A percentile compares a stretch with the other conserved stretches of the same genome.
Evolutionary conservation across 2,888 invertebrate genomes (phyloP).

Genomic region (Diplazon laetatorius): DNA sequence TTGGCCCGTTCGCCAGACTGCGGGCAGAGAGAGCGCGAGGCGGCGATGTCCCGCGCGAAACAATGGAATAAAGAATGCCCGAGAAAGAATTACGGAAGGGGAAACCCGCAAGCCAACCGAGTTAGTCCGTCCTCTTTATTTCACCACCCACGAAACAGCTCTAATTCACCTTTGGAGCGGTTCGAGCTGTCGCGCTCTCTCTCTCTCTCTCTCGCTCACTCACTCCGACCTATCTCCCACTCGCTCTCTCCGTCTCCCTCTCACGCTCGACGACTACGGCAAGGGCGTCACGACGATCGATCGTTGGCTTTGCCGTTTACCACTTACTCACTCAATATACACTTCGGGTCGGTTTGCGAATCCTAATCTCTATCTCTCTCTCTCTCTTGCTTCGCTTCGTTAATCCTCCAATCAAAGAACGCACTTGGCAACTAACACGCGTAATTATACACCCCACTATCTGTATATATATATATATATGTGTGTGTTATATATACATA

Average conservation of each 20-base stretch:
- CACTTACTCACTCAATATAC: conserved; percentile 45
- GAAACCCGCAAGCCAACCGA: too few species aligned
- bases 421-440: conserved; percentile 51
- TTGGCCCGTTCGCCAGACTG: conserved; percentile 49
- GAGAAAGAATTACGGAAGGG: conserved; percentile 47
- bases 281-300: conserved; percentile 65
- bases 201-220: conserved; percentile 32
- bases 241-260: conserved; percentile 36
- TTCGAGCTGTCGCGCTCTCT: conserved; percentile 7
- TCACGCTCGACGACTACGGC: conserved; percentile 39
- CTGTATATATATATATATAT: too few species aligned
- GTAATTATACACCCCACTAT: conserved; percentile 24
- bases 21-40: conserved; percentile 10
- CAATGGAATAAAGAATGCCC: conserved; percentile 48
- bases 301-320: conserved; percentile 53
- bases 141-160: conserved; percentile 55
- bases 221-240: conserved; percentile 27
- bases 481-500: too few species aligned
- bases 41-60: conserved; percentile 27
- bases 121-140: conserved; percentile 19
- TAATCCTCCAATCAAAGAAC: conserved; percentile 30
- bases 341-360: conserved; percentile 34
- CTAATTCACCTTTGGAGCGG: conserved; percentile 21
- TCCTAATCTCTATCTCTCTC: too few species aligned
- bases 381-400: conserved; percentile 23